Conservation (phyloP, 2,113 vertebrate species). For the Lepus europaeus region DNA sequence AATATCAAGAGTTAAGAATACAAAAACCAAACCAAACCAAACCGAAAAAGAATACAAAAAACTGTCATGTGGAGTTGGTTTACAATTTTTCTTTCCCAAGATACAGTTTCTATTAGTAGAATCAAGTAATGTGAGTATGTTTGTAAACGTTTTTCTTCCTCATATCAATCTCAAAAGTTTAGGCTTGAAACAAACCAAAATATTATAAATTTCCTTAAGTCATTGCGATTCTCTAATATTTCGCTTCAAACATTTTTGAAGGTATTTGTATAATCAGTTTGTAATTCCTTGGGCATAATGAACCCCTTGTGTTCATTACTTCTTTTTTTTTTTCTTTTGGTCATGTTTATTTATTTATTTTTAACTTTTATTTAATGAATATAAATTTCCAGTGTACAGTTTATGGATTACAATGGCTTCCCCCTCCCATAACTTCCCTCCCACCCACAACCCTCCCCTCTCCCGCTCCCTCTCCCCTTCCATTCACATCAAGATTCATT, state of each 20-base stretch:
- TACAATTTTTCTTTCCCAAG: slow-evolving; percentile 44
- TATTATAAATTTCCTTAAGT: slow-evolving; percentile 24
- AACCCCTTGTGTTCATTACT: slow-evolving; percentile 13
- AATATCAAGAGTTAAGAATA: slow-evolving; percentile 28
- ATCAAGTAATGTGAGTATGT: slow-evolving; percentile 3
- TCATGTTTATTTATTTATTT: too few relatives aligned
- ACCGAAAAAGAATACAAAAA: slow-evolving; percentile 33
- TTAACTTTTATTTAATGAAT: too few relatives aligned
- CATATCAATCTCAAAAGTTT: slow-evolving; percentile 33
- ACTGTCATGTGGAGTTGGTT: neutral
- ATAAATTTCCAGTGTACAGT: too few relatives aligned
- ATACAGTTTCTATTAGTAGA: slow-evolving; percentile 43
- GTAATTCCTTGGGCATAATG: slow-evolving; percentile 11
- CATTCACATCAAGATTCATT: too few relatives aligned
- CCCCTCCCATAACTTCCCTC: too few relatives aligned
- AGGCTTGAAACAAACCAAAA: slow-evolving; percentile 27
- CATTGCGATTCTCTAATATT: neutral
- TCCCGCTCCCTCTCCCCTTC: too few relatives aligned
- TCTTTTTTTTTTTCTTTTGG: too few relatives aligned
- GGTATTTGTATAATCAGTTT: slow-evolving; percentile 35
- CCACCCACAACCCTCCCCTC: too few relatives aligned
- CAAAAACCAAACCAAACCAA: neutral
- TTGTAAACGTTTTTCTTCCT: slow-evolving; percentile 44
- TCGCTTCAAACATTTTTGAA: slow-evolving; percentile 59
- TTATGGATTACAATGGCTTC: too few relatives aligned